These are phyloP conservation scores for Axis porcinus DNA, from an alignment of 2,113 vertebrate genomes.

Conservation along the genomic window DNA sequence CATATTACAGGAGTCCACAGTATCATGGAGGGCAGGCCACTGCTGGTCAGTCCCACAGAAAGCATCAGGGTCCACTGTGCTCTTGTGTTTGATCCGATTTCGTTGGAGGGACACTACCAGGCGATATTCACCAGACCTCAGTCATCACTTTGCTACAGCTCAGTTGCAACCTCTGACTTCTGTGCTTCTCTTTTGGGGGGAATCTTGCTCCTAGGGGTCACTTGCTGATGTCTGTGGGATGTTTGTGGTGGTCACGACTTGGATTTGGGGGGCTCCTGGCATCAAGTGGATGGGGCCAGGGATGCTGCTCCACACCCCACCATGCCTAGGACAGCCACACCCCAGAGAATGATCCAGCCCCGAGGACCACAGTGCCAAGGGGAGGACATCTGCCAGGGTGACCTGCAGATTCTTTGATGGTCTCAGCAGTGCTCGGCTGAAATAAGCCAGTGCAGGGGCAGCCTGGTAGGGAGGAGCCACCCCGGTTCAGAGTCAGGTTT, in stretches of 20 bases:
- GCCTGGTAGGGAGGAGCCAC: too few species aligned
- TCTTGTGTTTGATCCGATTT: not conserved
- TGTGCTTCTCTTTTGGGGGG: fast-evolving
- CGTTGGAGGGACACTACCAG: not conserved
- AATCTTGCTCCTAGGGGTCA: not conserved
- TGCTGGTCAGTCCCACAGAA: not conserved
- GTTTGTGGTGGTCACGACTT: not conserved
- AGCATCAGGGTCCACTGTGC: not conserved
- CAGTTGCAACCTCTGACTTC: too few species aligned
- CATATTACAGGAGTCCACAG: not conserved
- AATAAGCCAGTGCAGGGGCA: fast-evolving
- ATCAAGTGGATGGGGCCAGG: not conserved
- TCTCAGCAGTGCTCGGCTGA: not conserved
- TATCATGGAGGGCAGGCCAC: not conserved
- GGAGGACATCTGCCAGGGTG: fast-evolving
- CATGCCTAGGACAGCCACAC: not conserved
- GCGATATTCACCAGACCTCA: not conserved
- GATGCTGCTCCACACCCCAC: not conserved
- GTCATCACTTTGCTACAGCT: not conserved
- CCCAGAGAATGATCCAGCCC: fast-evolving
- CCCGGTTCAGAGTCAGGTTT: not conserved
- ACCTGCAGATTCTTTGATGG: too few species aligned
- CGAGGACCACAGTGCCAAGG: fast-evolving
- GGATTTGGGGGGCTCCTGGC: not conserved
- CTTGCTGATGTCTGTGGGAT: not conserved